Evolutionary conservation across 2,888 invertebrate genomes (phyloP).

Genomic region (Lymantria monacha): DNA sequence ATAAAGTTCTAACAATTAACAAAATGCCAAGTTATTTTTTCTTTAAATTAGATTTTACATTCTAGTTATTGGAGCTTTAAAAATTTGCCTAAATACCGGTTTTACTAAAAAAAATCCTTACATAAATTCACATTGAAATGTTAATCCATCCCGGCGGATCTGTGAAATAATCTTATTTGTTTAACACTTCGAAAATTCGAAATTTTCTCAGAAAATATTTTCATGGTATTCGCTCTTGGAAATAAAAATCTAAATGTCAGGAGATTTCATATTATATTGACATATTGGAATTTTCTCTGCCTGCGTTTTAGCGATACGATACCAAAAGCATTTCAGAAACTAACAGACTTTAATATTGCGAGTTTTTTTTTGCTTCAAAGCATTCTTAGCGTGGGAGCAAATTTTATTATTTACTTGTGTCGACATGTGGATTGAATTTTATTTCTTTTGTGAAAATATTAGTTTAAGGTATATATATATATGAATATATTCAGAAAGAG

Average conservation of each 20-base stretch:
- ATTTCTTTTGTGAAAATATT: too few relatives aligned
- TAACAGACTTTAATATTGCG: slow-evolving; percentile 28
- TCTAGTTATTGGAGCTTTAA: too few relatives aligned
- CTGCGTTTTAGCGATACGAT: slow-evolving; percentile 20
- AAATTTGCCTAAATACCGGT: too few relatives aligned
- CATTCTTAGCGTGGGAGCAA: neutral
- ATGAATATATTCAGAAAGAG: too few relatives aligned
- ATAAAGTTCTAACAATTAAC: too few relatives aligned
- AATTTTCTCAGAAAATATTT: slow-evolving; percentile 19
- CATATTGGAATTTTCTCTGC: slow-evolving; percentile 34
- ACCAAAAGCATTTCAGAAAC: slow-evolving; percentile 16
- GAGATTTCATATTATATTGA: slow-evolving; percentile 24
- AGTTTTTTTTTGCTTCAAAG: slow-evolving; percentile 6
- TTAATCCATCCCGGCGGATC: slow-evolving; percentile 27
- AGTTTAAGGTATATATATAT: too few relatives aligned
- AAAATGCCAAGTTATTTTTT: too few relatives aligned
- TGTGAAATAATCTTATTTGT: slow-evolving; percentile 28
- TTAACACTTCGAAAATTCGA: slow-evolving; percentile 21
- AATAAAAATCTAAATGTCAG: slow-evolving; percentile 29
- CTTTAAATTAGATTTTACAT: too few relatives aligned
- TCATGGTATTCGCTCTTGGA: slow-evolving; percentile 16
- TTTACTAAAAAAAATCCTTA: slow-evolving; percentile 10
- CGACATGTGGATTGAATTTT: neutral
- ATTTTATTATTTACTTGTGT: neutral
- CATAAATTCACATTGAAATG: slow-evolving; percentile 26